Evolutionary conservation across 2,113 vertebrate species (phyloP).

Genomic region (Anarhynchus alexandrinus): DNA sequence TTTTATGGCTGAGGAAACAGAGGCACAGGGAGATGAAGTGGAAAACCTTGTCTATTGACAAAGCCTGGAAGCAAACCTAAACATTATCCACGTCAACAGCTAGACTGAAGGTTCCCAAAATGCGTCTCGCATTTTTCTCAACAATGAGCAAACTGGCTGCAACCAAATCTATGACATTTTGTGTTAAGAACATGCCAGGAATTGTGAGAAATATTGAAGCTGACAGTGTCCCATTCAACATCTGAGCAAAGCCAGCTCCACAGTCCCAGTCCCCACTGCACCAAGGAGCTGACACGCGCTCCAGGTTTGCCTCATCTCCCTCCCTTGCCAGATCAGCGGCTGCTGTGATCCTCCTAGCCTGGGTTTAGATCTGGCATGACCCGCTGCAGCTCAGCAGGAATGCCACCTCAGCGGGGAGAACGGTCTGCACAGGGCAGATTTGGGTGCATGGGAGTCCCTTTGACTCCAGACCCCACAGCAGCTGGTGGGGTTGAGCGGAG

Average conservation of each 20-base stretch:
- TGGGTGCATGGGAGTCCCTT: background rate
- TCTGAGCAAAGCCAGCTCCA: background rate
- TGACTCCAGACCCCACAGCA: background rate
- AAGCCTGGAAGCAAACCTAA: background rate
- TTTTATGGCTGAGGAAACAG: background rate
- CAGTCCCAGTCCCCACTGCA: background rate
- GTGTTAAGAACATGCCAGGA: background rate
- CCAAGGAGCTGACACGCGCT: background rate
- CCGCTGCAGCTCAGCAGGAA: background rate
- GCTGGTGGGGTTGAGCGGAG: background rate
- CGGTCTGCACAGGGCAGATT: background rate
- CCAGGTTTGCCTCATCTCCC: background rate
- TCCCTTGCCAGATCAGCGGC: background rate
- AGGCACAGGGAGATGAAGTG: background rate
- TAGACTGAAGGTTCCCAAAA: background rate
- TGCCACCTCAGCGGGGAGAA: background rate
- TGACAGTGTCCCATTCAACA: background rate
- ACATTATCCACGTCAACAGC: background rate
- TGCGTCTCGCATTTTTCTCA: fast-evolving
- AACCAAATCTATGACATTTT: background rate
- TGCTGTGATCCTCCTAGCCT: background rate
- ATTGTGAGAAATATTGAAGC: background rate
- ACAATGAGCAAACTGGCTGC: background rate
- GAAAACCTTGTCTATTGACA: background rate
- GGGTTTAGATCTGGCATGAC: background rate